Percentiles rank a stretch among this genome's conserved stretches.
Evolutionary conservation across 2,888 invertebrate genomes (phyloP).

Genomic region (Trissolcus japonicus): DNA sequence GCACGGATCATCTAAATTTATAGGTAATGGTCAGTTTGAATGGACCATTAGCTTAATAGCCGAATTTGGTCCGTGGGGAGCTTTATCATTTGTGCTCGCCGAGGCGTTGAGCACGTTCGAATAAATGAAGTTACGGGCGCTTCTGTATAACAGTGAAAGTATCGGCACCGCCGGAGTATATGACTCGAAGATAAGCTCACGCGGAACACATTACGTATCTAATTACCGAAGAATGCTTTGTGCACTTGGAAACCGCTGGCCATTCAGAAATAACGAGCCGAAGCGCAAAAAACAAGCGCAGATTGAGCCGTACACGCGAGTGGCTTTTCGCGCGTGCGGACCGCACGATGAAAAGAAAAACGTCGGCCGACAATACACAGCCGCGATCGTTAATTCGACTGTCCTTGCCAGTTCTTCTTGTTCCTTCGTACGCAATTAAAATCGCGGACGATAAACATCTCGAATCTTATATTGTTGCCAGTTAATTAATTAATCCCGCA

Average conservation of each 20-base stretch:
- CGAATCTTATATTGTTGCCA: neutral
- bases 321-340: constrained; percentile 55
- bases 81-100: constrained; percentile 35
- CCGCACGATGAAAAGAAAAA: constrained; percentile 40
- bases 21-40: neutral
- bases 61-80: constrained; percentile 16
- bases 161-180: constrained; percentile 40
- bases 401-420: constrained; percentile 14
- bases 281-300: constrained; percentile 48
- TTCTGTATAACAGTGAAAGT: constrained; percentile 52
- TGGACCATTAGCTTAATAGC: constrained; percentile 7
- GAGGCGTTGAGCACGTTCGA: constrained; percentile 32
- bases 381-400: constrained; percentile 10
- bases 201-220: constrained; percentile 65
- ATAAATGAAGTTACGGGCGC: constrained; percentile 39
- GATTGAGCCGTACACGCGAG: constrained; percentile 59
- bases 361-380: constrained; percentile 10
- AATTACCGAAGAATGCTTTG: constrained; percentile 71
- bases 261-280: constrained; percentile 62
- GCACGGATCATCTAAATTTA: constrained; percentile 1
- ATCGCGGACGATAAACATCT: constrained; percentile 9
- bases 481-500: constrained; percentile 4
- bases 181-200: constrained; percentile 53
- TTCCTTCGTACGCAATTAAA: constrained; percentile 20
- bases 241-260: constrained; percentile 65